phyloP scores from a whole-genome alignment of 2,113 vertebrate genomes.

The Antechinus flavipes region DNA sequence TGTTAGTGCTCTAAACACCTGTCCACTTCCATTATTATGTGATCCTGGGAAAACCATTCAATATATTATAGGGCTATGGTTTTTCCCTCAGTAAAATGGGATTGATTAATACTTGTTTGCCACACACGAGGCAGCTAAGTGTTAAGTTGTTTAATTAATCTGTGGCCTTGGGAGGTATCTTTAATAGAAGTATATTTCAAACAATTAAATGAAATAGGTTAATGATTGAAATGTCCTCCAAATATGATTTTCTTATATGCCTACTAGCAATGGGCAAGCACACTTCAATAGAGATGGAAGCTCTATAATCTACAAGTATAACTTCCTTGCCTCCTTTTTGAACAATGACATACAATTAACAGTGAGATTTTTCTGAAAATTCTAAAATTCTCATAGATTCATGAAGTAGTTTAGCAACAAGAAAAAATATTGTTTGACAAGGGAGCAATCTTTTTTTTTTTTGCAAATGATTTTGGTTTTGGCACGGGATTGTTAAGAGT shows the following conservation, averaged over 20 bases:
- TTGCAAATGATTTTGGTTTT: background rate
- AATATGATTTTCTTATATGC: background rate
- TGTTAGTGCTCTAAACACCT: background rate
- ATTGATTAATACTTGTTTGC: background rate
- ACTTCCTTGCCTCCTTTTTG: background rate
- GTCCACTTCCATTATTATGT: background rate
- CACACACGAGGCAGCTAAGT: background rate
- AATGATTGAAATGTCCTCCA: background rate
- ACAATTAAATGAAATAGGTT: background rate
- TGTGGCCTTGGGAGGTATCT: background rate
- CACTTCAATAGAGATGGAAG: background rate
- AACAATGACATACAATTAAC: background rate
- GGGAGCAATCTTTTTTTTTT: background rate
- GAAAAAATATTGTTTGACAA: background rate
- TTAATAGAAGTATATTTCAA: constrained; percentile 10
- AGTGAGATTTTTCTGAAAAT: background rate
- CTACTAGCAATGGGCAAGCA: background rate
- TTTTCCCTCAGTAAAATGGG: background rate
- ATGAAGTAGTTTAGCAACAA: background rate
- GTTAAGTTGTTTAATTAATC: constrained; percentile 15
- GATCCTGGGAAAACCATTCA: background rate
- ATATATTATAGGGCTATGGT: background rate
- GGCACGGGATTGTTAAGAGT: background rate
- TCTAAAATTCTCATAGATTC: background rate
- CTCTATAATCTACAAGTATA: background rate